Percentiles rank a stretch among this genome's conserved stretches.
phyloP scores from a whole-genome alignment of 2,113 vertebrate genomes.

The Strix uralensis region DNA sequence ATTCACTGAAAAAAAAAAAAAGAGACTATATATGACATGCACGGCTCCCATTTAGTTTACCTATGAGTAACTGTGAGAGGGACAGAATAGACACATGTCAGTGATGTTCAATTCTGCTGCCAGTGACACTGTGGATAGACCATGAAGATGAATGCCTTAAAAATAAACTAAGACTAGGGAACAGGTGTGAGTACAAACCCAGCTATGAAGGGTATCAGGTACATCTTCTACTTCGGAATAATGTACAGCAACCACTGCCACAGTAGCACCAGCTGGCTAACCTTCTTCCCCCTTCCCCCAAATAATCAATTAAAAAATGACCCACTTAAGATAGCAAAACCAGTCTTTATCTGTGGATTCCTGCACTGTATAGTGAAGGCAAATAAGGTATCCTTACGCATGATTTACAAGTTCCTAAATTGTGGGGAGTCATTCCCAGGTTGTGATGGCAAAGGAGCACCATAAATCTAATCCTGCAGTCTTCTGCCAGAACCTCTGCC shows the following conservation, averaged over 20 bases:
- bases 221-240: not conserved
- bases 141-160: not conserved
- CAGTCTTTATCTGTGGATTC: not conserved
- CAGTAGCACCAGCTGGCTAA: not conserved
- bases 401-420: not conserved
- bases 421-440: no score
- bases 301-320: not conserved
- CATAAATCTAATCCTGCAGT: not conserved
- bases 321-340: not conserved
- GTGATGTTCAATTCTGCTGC: not conserved
- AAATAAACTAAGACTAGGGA: not conserved
- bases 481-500: not conserved
- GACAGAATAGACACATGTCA: not conserved
- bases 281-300: no score
- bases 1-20: not conserved
- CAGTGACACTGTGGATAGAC: not conserved
- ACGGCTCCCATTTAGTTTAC: not conserved
- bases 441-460: not conserved
- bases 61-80: not conserved
- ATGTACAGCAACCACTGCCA: not conserved
- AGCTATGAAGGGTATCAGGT: not conserved
- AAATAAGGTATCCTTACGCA: not conserved
- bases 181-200: no score
- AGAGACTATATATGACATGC: no score
- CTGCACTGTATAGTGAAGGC: not conserved